A percentile compares a stretch with the other conserved stretches of the same genome.
phyloP scores from a whole-genome alignment of 1,140 invertebrate species.

The Globodera rostochiensis region DNA sequence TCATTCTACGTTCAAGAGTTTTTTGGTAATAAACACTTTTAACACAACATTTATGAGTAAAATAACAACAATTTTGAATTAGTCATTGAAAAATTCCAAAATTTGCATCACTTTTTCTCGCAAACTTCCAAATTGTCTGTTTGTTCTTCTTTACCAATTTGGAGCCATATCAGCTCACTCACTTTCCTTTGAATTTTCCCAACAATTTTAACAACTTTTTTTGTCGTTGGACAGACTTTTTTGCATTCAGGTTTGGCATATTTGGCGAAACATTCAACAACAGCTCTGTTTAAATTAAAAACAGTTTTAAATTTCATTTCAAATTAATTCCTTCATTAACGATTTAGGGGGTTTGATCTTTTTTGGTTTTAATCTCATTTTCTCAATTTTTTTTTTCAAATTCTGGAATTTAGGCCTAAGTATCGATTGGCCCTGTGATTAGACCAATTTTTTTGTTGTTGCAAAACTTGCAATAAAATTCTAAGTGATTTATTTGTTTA shows the following conservation, averaged over 20 bases:
- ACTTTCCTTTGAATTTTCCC: not conserved
- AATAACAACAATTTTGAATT: no score
- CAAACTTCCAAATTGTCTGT: no score
- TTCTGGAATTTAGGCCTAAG: no score
- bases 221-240: not conserved
- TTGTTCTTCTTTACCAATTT: not conserved
- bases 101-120: not conserved
- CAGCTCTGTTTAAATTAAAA: not conserved
- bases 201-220: not conserved
- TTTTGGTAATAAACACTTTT: no score
- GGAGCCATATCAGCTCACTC: not conserved
- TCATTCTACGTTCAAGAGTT: no score
- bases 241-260: not conserved
- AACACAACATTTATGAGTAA: no score
- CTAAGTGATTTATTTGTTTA: no score
- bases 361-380: not conserved
- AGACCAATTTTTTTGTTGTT: no score
- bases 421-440: no score
- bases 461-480: no score
- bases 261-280: constrained; percentile 11
- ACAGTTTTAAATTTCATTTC: not conserved
- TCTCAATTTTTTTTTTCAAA: no score
- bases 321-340: not conserved
- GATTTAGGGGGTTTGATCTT: not conserved
- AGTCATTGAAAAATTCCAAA: not conserved